Percentiles rank a stretch among this genome's conserved stretches.
Evolutionary conservation across 2,888 invertebrate genomes (phyloP).

Genomic region (Protula sp.): DNA sequence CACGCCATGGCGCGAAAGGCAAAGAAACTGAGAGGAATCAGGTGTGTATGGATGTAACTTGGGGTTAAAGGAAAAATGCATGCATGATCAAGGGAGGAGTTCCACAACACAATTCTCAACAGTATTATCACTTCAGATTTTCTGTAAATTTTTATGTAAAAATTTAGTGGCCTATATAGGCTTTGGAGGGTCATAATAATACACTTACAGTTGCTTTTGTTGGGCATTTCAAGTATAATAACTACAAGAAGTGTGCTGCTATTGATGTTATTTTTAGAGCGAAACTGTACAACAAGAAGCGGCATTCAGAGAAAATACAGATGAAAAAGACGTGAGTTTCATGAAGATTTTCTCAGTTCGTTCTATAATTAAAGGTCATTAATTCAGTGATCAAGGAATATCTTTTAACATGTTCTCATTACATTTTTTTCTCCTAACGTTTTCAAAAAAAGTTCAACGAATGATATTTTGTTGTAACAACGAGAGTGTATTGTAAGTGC

Average conservation of each 20-base stretch:
- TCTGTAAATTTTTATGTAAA: too few species aligned
- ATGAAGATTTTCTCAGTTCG: too few species aligned
- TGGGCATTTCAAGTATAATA: too few species aligned
- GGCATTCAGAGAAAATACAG: slow-evolving; percentile 96
- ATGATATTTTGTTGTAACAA: not conserved
- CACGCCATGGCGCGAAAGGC: slow-evolving; percentile 88
- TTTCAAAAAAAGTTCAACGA: not conserved
- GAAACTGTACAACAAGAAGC: slow-evolving; percentile 92
- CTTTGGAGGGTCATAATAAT: too few species aligned
- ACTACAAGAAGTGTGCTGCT: too few species aligned
- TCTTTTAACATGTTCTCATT: not conserved
- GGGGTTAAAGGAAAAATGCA: not conserved
- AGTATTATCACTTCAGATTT: too few species aligned
- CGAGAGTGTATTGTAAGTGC: not conserved
- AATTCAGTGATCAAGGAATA: not conserved
- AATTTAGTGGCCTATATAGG: too few species aligned
- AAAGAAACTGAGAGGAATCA: slow-evolving; percentile 85
- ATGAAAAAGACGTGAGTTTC: slow-evolving; percentile 83
- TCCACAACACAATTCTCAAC: too few species aligned
- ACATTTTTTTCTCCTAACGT: not conserved
- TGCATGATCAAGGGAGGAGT: too few species aligned
- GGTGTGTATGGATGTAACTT: slow-evolving; percentile 50
- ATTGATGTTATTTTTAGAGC: slow-evolving; percentile 59
- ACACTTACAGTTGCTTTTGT: too few species aligned
- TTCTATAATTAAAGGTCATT: not conserved